Base-by-base conservation (phyloP, 1,140 invertebrate species). In the Bombyx mori region DNA sequence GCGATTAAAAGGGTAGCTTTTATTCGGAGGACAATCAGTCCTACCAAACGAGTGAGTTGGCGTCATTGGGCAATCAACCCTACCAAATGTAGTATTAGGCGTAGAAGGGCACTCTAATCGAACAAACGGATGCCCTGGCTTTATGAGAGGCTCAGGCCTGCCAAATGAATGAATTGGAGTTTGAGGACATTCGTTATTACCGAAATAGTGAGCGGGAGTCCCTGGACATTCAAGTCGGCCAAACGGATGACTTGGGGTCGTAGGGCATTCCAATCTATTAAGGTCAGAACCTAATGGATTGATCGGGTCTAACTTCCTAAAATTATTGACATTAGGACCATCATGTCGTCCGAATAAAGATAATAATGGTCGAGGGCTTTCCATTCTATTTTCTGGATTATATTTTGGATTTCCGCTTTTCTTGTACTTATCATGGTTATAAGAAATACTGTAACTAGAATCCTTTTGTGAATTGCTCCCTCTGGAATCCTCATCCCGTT, bases 131-230 rank as follows among this genome's bases (percentile, higher is more conserved):
- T 74, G 75, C 54, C 53, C 63, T 22, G 72, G 71, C 4, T 73
- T 79, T 49, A 58, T 50, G 22, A 68, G 65, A 22, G 47, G 59
- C 9, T 83, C 78, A 10, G 60, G 54, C 59, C 66, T 68, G 3
- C 81, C 77, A 62, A 77, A 77, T 9, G 68, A 58, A 57, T 71
- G 74, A 52, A 26, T 73, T 22, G 81, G 77, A 8, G 75, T 79
- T 35, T 58, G 26, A 42, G 80, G 73, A 58, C 69, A 73, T 44
- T 84, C 81, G 10, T 56, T 57, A 47, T 67, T 66, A 1, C 67
- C 71, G 57, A 75, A 82, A 8, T 60, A 49, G 56, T 67, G 66
- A 54, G 42, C 61, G 6, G 66, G 63, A 2, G 65, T 67, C 52
- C 49, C 50, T 22, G 64, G 57, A 43, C 46, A 44, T 44, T 68